Conservation (phyloP, 30 jellyfish, hydroid and myxozoan species). For the Aurelia sp. region DNA sequence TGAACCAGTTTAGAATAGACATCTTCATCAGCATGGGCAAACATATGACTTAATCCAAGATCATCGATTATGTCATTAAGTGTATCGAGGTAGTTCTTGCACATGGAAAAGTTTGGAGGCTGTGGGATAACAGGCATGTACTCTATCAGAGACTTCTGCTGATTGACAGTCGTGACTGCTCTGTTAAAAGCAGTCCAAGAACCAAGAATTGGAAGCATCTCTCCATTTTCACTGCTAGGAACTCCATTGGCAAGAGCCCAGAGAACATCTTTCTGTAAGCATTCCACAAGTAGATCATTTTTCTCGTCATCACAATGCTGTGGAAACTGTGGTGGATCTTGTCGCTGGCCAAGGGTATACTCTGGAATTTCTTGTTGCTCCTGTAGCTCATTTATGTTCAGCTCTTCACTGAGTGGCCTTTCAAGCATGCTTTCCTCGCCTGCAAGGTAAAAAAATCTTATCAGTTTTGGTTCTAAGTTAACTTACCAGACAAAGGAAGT, state of each 20-base stretch:
- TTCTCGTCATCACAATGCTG: constrained; percentile 23
- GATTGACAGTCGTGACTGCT: constrained; percentile 5
- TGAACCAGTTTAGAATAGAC: constrained; percentile 15
- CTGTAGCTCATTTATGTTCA: constrained; percentile 10
- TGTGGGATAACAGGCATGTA: constrained; percentile 24
- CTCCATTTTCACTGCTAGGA: constrained; percentile 16
- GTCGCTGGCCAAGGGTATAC: constrained; percentile 35
- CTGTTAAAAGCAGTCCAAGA: constrained; percentile 34
- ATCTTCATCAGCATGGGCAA: constrained; percentile 32
- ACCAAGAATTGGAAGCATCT: neutral
- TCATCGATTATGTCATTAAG: constrained; percentile 23
- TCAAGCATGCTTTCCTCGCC: constrained; percentile 1
- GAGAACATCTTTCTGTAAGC: constrained; percentile 12
- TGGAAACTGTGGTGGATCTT: constrained; percentile 42
- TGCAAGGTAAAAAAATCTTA: neutral
- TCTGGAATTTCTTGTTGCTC: constrained; percentile 31
- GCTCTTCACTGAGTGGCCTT: constrained; percentile 26
- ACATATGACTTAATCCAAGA: constrained; percentile 17
- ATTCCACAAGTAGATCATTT: constrained; percentile 13
- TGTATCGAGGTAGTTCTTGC: too few species aligned
- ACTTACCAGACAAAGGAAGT: constrained; percentile 15
- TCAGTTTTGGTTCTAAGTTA: neutral
- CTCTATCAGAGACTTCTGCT: constrained; percentile 31
- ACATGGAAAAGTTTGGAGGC: neutral
- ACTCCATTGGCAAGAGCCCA: constrained; percentile 47